Evolutionary conservation across 2,113 vertebrate genomes (phyloP).

Genomic region (Psephotus haematonotus): DNA sequence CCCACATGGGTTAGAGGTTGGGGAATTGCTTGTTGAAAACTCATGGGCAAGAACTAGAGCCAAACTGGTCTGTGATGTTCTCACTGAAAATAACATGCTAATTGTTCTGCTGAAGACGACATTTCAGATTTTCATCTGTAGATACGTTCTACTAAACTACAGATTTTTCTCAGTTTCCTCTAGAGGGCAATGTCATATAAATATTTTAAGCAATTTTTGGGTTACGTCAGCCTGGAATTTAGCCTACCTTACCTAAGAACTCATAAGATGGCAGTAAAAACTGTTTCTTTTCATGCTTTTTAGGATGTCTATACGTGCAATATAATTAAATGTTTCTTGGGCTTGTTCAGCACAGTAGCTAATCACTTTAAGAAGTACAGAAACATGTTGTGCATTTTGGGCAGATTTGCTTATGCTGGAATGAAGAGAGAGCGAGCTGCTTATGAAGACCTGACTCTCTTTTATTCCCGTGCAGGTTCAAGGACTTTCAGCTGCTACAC

Average conservation of each 20-base stretch:
- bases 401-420: not conserved
- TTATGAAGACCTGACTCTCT: not conserved
- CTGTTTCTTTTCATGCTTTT: not conserved
- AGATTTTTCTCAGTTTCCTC: constrained; percentile 61
- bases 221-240: not conserved
- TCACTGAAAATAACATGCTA: not conserved
- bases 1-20: not conserved
- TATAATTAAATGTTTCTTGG: not conserved
- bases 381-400: not conserved
- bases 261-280: not conserved
- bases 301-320: not conserved
- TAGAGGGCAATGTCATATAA: constrained; percentile 77
- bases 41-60: not conserved
- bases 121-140: not conserved
- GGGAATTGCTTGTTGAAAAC: not conserved
- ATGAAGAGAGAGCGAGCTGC: not conserved
- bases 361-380: not conserved
- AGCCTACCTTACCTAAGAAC: not conserved
- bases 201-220: constrained; percentile 55
- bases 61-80: not conserved
- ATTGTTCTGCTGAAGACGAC: not conserved
- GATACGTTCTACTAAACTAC: not conserved
- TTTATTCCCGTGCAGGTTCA: not conserved
- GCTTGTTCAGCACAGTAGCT: not conserved
- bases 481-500: not conserved